Base-by-base conservation (phyloP, 1,140 invertebrate species). In the Caenorhabditis brenneri region DNA sequence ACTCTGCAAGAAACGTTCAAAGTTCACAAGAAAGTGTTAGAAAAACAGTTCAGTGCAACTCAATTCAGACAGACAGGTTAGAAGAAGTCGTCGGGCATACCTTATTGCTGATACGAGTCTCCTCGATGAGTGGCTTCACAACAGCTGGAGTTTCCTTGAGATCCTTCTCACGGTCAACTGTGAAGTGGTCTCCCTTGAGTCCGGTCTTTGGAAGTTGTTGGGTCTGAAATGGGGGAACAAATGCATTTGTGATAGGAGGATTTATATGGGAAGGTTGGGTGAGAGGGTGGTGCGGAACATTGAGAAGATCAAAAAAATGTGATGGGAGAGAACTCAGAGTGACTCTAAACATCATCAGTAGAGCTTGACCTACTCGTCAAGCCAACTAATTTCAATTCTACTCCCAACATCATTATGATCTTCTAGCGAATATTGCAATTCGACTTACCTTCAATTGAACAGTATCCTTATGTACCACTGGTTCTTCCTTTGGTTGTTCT, bases 91-190 rank as follows among this genome's bases (percentile, higher is more conserved):
- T n/a, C 19, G 49, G 46, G 83, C 80, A 36, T 58, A 89, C 88
- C 86, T 89, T 89, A 48, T 87, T 89, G 22, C 89, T 86, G 60
- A 89, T 87, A 6, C 87, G 85, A 9, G 83, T 79, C 49, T 83
- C 81, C 69, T 84, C 85, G 60, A 90, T 82, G 58, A 87, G 36
- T 87, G 86, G 69, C 53, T 90, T 90, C 36, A 90, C 88, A 29
- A 89, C 88, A 36, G 80, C 83, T 27, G 89, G 88, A 36, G 88
- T 90, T 24, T 86, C 85, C 60, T 90, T 90, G 22, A 90, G 83
- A 36, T 82, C 83, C 49, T 80, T 86, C 22, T 74, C 65, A 10
- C 78, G 46, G 24, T 90, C 89, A 46, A 90, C 79, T 0, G 60
- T 85, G 22, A 87, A 88, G 39, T 49, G 79, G 29, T 90, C 89